Percentiles rank a stretch among this genome's conserved stretches.
These are phyloP conservation scores for Protomyctophum bolini DNA, from an alignment of 2,113 vertebrate species.

Conservation along the genomic window DNA sequence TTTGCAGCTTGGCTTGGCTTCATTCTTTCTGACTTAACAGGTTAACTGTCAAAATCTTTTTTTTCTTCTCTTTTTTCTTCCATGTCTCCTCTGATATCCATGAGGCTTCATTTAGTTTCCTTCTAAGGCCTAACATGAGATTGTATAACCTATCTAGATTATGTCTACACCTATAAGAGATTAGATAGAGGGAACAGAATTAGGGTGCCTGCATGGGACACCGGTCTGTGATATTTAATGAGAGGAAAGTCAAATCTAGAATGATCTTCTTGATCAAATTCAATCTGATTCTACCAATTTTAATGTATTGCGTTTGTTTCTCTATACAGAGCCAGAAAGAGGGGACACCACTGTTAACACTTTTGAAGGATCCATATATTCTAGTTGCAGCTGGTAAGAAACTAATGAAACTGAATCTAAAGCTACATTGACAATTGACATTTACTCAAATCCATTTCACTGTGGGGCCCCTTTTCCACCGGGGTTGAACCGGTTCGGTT, in stretches of 20 bases:
- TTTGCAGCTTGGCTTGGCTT: too few relatives aligned
- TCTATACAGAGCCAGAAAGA: slow-evolving; percentile 86
- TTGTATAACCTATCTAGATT: too few relatives aligned
- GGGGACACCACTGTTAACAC: slow-evolving; percentile 86
- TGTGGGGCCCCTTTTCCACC: too few relatives aligned
- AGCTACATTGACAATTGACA: not conserved
- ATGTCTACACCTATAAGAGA: too few relatives aligned
- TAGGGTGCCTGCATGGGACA: not conserved
- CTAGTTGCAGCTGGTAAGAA: slow-evolving; percentile 92
- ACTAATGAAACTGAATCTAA: not conserved
- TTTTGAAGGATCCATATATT: slow-evolving; percentile 95
- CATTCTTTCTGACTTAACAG: too few relatives aligned
- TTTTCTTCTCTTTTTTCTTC: too few relatives aligned
- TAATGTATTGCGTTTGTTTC: slow-evolving; percentile 20
- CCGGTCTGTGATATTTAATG: not conserved
- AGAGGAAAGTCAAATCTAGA: not conserved
- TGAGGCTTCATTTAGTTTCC: too few relatives aligned
- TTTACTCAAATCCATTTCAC: not conserved
- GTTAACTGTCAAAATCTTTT: too few relatives aligned
- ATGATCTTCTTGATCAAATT: not conserved
- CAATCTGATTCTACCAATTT: not conserved
- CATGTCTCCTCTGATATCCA: too few relatives aligned
- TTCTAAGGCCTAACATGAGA: too few relatives aligned
- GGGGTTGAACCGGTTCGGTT: too few relatives aligned
- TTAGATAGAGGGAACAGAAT: too few relatives aligned